Evolutionary conservation across 1,140 invertebrate species (phyloP).

Genomic region (Streblospio benedicti): DNA sequence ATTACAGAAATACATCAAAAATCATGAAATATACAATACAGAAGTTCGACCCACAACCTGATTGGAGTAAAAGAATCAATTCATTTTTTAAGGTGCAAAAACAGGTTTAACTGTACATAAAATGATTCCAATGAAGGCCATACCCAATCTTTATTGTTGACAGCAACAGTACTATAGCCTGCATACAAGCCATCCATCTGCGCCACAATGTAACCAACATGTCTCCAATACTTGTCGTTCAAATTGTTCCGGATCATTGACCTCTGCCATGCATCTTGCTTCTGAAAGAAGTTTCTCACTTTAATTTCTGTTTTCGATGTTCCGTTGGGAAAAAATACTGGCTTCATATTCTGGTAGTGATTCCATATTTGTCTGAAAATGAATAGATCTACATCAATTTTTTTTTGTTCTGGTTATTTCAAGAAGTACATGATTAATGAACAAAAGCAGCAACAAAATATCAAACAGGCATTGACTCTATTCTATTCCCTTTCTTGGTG

Average conservation of each 20-base stretch:
- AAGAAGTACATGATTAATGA: too few relatives aligned
- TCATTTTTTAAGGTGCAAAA: background rate
- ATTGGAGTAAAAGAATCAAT: too few relatives aligned
- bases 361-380: constrained; percentile 6
- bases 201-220: constrained; percentile 1
- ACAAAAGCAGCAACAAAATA: too few relatives aligned
- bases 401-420: too few relatives aligned
- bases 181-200: constrained; percentile 12
- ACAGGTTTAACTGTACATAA: background rate
- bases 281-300: constrained; percentile 5
- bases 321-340: background rate
- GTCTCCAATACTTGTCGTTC: constrained; percentile 9
- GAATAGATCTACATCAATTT: too few relatives aligned
- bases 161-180: constrained; percentile 9
- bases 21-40: too few relatives aligned
- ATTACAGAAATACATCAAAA: too few relatives aligned
- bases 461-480: too few relatives aligned
- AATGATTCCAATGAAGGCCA: too few relatives aligned
- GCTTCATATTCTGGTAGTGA: constrained; percentile 9
- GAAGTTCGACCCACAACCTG: too few relatives aligned
- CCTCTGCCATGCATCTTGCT: constrained; percentile 2
- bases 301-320: background rate
- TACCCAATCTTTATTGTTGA: too few relatives aligned
- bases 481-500: too few relatives aligned
- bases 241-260: background rate